phyloP scores from a whole-genome alignment of 2,797 vertebrate species.

The Dryobates pubescens region DNA sequence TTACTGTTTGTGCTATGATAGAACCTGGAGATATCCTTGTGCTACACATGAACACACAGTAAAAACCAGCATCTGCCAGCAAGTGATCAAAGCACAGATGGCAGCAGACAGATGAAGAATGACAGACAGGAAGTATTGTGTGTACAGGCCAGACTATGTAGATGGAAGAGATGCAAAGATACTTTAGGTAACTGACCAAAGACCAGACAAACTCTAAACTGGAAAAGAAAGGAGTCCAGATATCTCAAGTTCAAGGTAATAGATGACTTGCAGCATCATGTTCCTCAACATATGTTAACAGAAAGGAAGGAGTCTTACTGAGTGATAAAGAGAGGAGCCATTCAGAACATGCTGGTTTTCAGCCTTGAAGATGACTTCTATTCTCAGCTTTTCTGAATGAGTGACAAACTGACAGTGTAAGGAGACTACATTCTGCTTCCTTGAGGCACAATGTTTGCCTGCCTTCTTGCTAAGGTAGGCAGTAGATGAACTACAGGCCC shows the following conservation, averaged over 20 bases:
- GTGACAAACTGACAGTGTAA: neutral
- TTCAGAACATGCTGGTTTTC: neutral
- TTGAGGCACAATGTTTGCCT: neutral
- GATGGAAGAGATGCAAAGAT: neutral
- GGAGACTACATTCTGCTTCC: neutral
- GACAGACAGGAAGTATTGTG: neutral
- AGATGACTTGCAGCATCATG: neutral
- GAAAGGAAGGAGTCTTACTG: neutral
- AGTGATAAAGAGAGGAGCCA: neutral
- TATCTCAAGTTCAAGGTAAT: neutral
- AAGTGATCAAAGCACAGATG: neutral
- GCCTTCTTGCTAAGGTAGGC: neutral
- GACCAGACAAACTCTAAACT: neutral
- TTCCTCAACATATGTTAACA: neutral
- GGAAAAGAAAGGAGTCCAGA: neutral
- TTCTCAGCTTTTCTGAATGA: neutral
- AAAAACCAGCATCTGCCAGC: slow-evolving; percentile 13
- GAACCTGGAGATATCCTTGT: neutral
- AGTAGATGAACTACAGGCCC: neutral
- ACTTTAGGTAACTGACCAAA: neutral
- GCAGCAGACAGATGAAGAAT: neutral
- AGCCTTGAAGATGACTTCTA: neutral
- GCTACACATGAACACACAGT: fast-evolving
- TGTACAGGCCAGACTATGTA: neutral
- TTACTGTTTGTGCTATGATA: neutral